A percentile compares a stretch with the other conserved stretches of the same genome.
Conservation (phyloP, 1,140 invertebrate genomes). For the Choristoneura fumiferana region DNA sequence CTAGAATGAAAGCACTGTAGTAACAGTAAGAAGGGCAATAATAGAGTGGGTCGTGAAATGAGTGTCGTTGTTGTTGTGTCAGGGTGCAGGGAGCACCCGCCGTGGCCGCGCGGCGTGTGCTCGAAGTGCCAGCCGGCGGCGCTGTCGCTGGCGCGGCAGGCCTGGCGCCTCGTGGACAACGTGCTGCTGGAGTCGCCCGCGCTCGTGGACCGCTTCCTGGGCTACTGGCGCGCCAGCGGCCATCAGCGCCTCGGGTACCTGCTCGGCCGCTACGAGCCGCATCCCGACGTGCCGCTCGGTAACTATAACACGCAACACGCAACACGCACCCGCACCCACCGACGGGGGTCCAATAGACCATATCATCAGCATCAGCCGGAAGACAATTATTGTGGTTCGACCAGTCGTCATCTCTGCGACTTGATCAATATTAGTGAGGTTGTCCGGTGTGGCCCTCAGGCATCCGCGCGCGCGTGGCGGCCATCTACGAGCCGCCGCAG, state of each 20-base stretch:
- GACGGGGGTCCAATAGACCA: no score
- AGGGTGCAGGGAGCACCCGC: constrained; percentile 97
- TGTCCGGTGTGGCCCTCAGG: no score
- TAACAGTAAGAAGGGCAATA: no score
- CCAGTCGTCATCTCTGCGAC: no score
- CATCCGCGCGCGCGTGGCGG: constrained; percentile 94
- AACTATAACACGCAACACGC: no score
- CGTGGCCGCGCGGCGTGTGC: constrained; percentile 99
- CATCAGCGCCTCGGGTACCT: constrained; percentile 96
- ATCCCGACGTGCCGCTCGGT: constrained; percentile 96
- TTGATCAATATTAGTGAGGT: no score
- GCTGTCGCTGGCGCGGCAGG: constrained; percentile 95
- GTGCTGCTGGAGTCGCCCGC: constrained; percentile 97
- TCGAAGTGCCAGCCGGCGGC: constrained; percentile 99
- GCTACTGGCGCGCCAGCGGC: constrained; percentile 97
- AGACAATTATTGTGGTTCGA: no score
- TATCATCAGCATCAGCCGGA: no score
- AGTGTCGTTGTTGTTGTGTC: background rate
- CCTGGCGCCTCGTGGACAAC: constrained; percentile 98
- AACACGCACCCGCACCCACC: no score
- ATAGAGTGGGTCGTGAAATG: no score
- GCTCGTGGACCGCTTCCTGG: constrained; percentile 96
- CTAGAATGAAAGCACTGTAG: no score
- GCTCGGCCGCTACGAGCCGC: constrained; percentile 95
- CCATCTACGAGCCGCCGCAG: constrained; percentile 99